Conservation (phyloP, 2,888 invertebrate species). For the Torymus auratus region DNA sequence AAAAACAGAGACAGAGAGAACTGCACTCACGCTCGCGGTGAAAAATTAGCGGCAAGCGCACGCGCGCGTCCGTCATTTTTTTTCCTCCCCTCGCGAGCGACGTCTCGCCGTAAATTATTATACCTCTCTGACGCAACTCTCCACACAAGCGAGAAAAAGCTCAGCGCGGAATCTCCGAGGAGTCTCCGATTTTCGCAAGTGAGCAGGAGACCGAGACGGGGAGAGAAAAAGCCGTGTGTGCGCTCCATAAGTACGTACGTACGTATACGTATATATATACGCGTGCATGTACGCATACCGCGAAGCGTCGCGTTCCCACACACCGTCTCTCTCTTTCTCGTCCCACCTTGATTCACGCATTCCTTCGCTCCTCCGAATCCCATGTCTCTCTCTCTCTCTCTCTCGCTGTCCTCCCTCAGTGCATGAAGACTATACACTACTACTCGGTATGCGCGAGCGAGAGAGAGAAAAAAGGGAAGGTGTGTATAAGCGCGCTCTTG, state of each 20-base stretch:
- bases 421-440: no score
- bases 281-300: slow-evolving; percentile 50
- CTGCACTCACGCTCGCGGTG: not conserved
- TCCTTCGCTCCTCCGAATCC: slow-evolving; percentile 52
- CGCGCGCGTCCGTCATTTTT: slow-evolving; percentile 49
- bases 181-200: slow-evolving; percentile 31
- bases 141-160: slow-evolving; percentile 19
- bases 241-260: slow-evolving; percentile 67
- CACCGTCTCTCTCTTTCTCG: slow-evolving; percentile 51
- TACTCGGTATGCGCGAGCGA: not conserved
- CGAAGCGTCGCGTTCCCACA: slow-evolving; percentile 65
- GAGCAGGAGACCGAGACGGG: slow-evolving; percentile 1
- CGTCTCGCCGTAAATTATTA: slow-evolving; percentile 28
- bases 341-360: slow-evolving; percentile 67
- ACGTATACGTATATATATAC: slow-evolving; percentile 52
- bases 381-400: slow-evolving; percentile 30
- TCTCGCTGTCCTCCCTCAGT: not conserved
- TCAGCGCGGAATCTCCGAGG: slow-evolving; percentile 24
- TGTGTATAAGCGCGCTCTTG: no score
- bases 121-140: slow-evolving; percentile 31
- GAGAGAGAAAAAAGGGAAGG: slow-evolving; percentile 16
- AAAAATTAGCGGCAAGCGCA: slow-evolving; percentile 18
- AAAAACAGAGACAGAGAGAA: no score
- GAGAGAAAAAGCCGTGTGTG: slow-evolving; percentile 60
- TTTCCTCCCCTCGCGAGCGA: not conserved